phyloP scores from a whole-genome alignment of 2,888 invertebrate genomes.

The Sarcophaga rosellei region DNA sequence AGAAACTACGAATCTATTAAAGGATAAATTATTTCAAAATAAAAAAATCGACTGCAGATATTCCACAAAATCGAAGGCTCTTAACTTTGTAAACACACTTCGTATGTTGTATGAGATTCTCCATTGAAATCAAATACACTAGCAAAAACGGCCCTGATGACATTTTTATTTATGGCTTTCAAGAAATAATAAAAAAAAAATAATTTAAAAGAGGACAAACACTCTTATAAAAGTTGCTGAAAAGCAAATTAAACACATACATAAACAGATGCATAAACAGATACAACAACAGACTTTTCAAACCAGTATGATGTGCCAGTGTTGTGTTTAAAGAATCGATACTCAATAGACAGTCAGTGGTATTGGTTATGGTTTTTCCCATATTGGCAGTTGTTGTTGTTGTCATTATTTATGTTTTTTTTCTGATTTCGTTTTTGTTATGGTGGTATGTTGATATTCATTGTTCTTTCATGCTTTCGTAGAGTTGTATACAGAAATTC shows the following conservation, averaged over 20 bases:
- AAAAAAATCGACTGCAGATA: too few relatives aligned
- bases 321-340: too few relatives aligned
- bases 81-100: not conserved
- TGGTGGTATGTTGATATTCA: not conserved
- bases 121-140: not conserved
- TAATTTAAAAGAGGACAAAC: conserved; percentile 4
- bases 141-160: not conserved
- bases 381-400: too few relatives aligned
- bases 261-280: not conserved
- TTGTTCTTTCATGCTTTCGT: not conserved
- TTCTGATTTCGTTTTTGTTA: too few relatives aligned
- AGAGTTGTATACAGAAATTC: conserved; percentile 31
- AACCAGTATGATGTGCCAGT: too few relatives aligned
- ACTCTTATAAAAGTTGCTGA: conserved; percentile 34
- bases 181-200: conserved; percentile 16
- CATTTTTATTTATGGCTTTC: conserved; percentile 42
- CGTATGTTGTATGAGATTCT: too few relatives aligned
- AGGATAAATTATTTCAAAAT: too few relatives aligned
- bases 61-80: too few relatives aligned
- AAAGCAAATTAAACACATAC: conserved; percentile 22
- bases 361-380: too few relatives aligned
- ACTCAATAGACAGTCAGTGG: too few relatives aligned
- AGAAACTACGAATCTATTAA: too few relatives aligned
- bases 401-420: too few relatives aligned
- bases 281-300: not conserved